phyloP scores from a whole-genome alignment of 2,888 invertebrate species.

The Euproctis similis region DNA sequence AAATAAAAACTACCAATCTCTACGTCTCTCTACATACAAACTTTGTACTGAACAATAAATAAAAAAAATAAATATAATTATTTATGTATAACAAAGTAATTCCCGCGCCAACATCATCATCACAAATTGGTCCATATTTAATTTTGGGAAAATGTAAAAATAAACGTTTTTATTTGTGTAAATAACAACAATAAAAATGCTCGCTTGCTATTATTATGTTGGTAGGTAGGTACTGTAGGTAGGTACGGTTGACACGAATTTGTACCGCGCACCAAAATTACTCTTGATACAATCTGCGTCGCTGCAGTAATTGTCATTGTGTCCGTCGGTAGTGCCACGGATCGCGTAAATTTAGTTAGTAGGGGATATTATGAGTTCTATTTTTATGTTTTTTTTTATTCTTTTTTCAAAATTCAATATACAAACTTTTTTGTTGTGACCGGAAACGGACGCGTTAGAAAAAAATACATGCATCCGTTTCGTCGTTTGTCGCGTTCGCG shows the following conservation, averaged over 20 bases:
- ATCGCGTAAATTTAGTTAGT: conserved; percentile 73
- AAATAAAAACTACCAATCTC: conserved; percentile 25
- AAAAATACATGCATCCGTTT: conserved; percentile 66
- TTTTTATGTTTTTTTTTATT: no score
- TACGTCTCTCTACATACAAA: conserved; percentile 1
- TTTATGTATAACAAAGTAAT: conserved; percentile 59
- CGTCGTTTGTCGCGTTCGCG: conserved; percentile 48
- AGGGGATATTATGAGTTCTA: conserved; percentile 61
- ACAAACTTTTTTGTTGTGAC: conserved; percentile 42
- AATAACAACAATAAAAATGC: conserved; percentile 75
- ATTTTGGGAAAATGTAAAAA: conserved; percentile 76
- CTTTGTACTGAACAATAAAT: conserved; percentile 37
- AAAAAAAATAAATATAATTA: no score
- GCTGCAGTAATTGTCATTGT: conserved; percentile 70
- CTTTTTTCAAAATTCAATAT: conserved; percentile 58
- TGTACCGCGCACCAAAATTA: conserved; percentile 60
- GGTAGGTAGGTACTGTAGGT: no score
- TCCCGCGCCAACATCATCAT: conserved; percentile 41
- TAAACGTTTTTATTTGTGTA: conserved; percentile 77
- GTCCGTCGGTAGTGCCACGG: conserved; percentile 64
- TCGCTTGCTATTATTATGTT: conserved; percentile 52
- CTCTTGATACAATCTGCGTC: conserved; percentile 67
- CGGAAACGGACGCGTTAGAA: conserved; percentile 68
- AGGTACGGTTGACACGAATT: conserved; percentile 56
- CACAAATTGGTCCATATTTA: conserved; percentile 74